A percentile compares a stretch with the other conserved stretches of the same genome.
Evolutionary conservation across 2,113 vertebrate species (phyloP).

Genomic region (Cacatua alba): DNA sequence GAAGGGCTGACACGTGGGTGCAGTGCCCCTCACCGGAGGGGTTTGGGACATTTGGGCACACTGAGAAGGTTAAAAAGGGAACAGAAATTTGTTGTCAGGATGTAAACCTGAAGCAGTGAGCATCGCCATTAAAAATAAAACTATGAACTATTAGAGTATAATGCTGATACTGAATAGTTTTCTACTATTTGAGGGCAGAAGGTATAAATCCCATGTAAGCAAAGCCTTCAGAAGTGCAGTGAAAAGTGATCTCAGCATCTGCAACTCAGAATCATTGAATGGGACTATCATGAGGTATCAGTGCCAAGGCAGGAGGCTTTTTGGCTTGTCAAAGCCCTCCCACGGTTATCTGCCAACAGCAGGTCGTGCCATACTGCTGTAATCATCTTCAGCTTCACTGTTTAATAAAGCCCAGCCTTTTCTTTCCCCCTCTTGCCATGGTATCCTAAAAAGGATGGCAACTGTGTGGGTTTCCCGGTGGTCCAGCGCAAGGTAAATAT

Average conservation of each 20-base stretch:
- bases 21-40: not conserved
- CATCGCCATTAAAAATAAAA: not conserved
- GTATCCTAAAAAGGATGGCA: not conserved
- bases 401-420: not conserved
- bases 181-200: not conserved
- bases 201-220: not conserved
- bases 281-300: not conserved
- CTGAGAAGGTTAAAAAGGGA: not conserved
- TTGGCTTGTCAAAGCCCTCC: not conserved
- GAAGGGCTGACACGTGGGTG: not conserved
- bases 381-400: not conserved
- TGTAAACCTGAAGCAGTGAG: not conserved
- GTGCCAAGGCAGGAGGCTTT: not conserved
- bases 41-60: not conserved
- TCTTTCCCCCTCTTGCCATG: not conserved
- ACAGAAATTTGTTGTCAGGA: not conserved
- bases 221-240: not conserved
- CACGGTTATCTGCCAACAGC: not conserved
- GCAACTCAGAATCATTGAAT: not conserved
- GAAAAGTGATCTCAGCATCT: not conserved
- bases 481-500: not conserved
- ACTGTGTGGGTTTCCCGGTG: not conserved
- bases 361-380: accelerated
- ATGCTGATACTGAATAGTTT: not conserved
- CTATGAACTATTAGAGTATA: not conserved